Evolutionary conservation across 2,888 invertebrate species (phyloP), one percentile per base, ranked within the genome.

Genomic region (Galerucella nymphaeae): DNA sequence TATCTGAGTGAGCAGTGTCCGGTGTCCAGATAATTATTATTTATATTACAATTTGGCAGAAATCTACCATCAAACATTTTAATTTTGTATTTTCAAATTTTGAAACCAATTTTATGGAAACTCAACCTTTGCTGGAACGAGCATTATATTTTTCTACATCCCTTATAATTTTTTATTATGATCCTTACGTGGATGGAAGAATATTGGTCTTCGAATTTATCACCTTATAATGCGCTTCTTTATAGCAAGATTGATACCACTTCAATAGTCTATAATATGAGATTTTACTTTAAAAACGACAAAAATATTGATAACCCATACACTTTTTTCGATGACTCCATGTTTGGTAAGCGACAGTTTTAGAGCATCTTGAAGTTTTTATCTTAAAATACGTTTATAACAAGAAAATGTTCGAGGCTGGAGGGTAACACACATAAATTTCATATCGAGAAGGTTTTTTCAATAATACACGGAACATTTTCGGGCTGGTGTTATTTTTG

Each of bases 181-280:
- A 68, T 74, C 71, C 53, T 55, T 58, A 50, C 38, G 55, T 61
- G 68, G 68, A 68, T 71, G 71, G 64, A 71, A 71, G 74, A 71
- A 74, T 74, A 74, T 74, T 71, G 71, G 74, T 38, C 50, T 20
- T 42, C 65, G 57, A 68, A 66, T 74, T 74, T 74, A 74, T 74
- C 71, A 74, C 74, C 64, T 61, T 42, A 68, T 74, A 74, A 74
- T 61, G 74, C 62, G 62, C 64, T 66, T 58, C 73, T 74, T 74
- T 74, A 74, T 65, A 55, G 68, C 67, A 71, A 71, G 71, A 71
- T 74, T 74, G 64, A 74, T 71, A 74, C 71, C 42, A 74, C 65
- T 71, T 71, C 71, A 59, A 74, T 68, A 58, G 74, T 59, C 68
- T 61, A 64, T 74, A 68, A 71, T 45, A 64, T 65, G 50, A 65